A percentile compares a stretch with the other conserved stretches of the same genome.
These are phyloP conservation scores for Celastrina argiolus DNA, from an alignment of 2,888 invertebrate species.

Conservation along the genomic window DNA sequence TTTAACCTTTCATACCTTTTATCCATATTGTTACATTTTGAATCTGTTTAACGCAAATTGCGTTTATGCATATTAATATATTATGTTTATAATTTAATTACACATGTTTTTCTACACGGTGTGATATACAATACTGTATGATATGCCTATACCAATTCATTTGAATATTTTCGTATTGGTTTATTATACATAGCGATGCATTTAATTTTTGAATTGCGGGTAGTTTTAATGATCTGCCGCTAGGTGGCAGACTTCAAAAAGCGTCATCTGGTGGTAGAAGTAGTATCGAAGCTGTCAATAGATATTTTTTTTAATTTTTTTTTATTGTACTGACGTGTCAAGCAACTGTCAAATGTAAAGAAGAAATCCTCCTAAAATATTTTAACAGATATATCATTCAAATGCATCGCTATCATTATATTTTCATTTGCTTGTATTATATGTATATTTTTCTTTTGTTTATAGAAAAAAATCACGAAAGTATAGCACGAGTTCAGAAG, in stretches of 20 bases:
- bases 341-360: no score
- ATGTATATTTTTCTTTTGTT: conserved; percentile 49
- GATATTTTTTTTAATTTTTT: no score
- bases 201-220: background rate
- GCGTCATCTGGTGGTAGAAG: no score
- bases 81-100: background rate
- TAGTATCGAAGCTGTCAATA: no score
- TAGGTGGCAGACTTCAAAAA: no score
- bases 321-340: no score
- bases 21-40: background rate
- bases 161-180: background rate
- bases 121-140: background rate
- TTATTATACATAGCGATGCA: background rate
- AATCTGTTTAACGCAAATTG: no score
- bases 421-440: conserved; percentile 46
- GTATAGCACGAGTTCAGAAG: conserved; percentile 71
- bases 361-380: no score
- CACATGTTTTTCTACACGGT: background rate
- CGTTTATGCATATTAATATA: background rate
- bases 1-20: no score
- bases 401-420: conserved; percentile 49
- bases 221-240: no score
- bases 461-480: conserved; percentile 76
- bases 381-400: background rate
- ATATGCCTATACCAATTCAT: background rate